Evolutionary conservation across 1,140 invertebrate species (phyloP).

Genomic region (Hyles vespertilio): DNA sequence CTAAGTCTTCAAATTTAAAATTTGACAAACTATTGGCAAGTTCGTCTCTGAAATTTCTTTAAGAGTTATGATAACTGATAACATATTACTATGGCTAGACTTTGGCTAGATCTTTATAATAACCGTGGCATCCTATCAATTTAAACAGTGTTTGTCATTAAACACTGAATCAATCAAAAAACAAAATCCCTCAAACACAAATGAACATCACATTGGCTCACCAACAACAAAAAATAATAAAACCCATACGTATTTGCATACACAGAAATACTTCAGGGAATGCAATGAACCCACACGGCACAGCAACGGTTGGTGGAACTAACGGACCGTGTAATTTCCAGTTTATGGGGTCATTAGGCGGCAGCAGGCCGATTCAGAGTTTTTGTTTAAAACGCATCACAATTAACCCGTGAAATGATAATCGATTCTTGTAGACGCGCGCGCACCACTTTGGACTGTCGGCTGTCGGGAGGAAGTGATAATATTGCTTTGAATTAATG

Average conservation of each 20-base stretch:
- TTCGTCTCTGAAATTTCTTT: no score
- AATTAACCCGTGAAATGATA: constrained; percentile 69
- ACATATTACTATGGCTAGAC: no score
- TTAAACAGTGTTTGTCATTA: no score
- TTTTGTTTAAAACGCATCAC: constrained; percentile 55
- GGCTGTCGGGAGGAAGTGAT: constrained; percentile 2
- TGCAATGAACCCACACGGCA: constrained; percentile 19
- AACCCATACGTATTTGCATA: constrained; percentile 4
- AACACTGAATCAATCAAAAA: no score
- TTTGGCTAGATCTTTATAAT: no score
- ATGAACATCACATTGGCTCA: no score
- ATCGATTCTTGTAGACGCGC: constrained; percentile 57
- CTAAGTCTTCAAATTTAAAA: no score
- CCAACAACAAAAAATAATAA: neutral
- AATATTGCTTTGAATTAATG: neutral
- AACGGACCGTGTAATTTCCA: constrained; percentile 64
- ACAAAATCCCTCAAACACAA: no score
- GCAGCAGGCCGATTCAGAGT: constrained; percentile 47
- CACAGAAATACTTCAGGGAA: constrained; percentile 11
- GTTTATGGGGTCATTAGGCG: constrained; percentile 67
- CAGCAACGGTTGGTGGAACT: constrained; percentile 43
- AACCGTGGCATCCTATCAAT: no score
- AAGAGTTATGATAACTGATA: no score
- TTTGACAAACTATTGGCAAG: no score
- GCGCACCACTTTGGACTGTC: constrained; percentile 19